Conservation (phyloP, 1,140 invertebrate genomes). For the Campoletis sonorensis region DNA sequence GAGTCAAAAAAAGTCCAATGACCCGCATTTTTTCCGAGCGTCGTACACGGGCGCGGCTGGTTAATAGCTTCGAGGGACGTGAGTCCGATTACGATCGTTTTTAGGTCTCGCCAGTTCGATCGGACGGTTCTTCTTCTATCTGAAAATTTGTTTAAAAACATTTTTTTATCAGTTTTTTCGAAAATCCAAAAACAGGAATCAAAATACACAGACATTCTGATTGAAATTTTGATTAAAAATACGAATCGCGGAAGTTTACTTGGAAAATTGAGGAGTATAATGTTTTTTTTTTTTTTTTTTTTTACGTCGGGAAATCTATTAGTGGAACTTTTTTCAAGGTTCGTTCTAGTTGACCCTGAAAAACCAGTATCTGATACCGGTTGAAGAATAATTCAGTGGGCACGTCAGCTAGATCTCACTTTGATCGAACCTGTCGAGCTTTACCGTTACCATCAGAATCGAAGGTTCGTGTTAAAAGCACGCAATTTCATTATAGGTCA, state of each 20-base stretch:
- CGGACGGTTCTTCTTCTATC: background rate
- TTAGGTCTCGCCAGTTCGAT: background rate
- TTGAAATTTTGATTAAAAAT: too few species aligned
- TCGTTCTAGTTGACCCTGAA: slow-evolving; percentile 15
- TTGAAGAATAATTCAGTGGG: slow-evolving; percentile 34
- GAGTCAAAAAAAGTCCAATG: slow-evolving; percentile 34
- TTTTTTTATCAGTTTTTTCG: too few species aligned
- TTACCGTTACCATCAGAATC: slow-evolving; percentile 3
- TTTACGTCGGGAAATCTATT: background rate
- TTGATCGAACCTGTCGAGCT: slow-evolving; percentile 36
- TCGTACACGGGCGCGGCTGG: too few species aligned
- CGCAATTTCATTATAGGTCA: background rate
- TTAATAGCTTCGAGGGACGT: too few species aligned
- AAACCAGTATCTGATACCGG: background rate
- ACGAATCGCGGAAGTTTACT: too few species aligned
- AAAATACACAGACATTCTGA: too few species aligned
- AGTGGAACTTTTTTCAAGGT: background rate
- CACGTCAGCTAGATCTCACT: slow-evolving; percentile 31
- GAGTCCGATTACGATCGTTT: background rate
- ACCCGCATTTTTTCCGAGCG: background rate
- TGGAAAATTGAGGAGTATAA: too few species aligned
- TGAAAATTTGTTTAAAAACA: too few species aligned
- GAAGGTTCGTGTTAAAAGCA: slow-evolving; percentile 15
- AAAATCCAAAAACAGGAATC: too few species aligned
- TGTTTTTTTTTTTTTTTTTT: too few species aligned